Evolutionary conservation across 23 tunicate genomes (phyloP), one percentile per base, ranked within the genome.

Genomic region (Halocynthia aurantium): DNA sequence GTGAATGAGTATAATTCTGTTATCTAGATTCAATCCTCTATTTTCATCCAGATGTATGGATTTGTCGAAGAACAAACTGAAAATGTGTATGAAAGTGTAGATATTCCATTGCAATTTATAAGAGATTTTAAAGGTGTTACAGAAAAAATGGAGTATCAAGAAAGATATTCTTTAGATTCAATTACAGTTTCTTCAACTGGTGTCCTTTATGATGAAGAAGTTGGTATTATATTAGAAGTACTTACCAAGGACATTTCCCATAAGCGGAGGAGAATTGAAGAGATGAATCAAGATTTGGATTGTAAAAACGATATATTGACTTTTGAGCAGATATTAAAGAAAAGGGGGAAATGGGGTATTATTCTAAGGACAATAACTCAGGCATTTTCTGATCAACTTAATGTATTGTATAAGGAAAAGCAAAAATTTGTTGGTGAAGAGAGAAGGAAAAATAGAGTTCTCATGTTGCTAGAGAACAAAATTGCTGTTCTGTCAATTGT

Each of bases 41-140:
- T 13, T n/a, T 17, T 78, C 72, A 31, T 31, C 44, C 44, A 31
- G 44, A 92, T 83, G 88, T 92, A 92, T 77, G 98, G 98, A 6
- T 92, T 86, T 80, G 98, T 92, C 7, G 92, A 86, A 69, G 12
- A 78, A 11, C 20, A 10, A 40, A 76, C 85, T 11, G 7, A 56
- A 67, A 91, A 85, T 51, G 52, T 82, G 13, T 87, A 82, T 53
- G 97, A 91, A 60, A 83, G 81, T 12, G 97, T 91, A 40, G 96
- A 90, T 58, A 80, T 90, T 10, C 75, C 72, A 22, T 8, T 78
- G 6, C 50, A 54, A n/a, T 51, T 62, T 7, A 65, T 56, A 6
- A 60, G 71, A 72, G 76, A 84, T 57, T 19, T 10, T 0, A 53
- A 75, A 61, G 69, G 79, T 73, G 7, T 51, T 54, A 7, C 81